Base-by-base conservation (phyloP, 2,888 invertebrate species). In the Brenthis daphne region DNA sequence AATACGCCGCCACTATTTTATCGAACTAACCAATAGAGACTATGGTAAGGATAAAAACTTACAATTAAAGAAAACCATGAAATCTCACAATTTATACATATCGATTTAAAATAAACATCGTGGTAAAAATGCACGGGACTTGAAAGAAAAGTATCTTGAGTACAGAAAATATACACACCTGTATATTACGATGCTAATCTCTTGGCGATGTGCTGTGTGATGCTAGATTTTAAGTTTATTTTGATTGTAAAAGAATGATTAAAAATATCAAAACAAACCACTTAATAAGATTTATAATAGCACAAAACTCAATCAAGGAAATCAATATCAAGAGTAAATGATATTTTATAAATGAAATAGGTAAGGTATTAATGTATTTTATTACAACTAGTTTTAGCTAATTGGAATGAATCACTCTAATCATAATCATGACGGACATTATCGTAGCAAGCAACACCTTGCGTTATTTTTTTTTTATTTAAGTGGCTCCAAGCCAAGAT, bases 401-500 rank as follows among this genome's bases (percentile, higher is more conserved):
- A 60, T 33, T 50, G 13, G 50, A 29, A 60, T 60, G 48, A 50
- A 60, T 60, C 60, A 60, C 50, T 48, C 20, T n/a, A 60, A 29
- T 12, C 50, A 50, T 60, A 50, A 60, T 29, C 24, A n/a, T 48
- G 60, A 33, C 60, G 60, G 60, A 60, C 60, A 50, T 14, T 24
- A 48, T 24, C 14, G 14, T 60, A 50, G 50, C 48, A 60, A n/a
- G 50, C 57, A 24, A 47, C 53, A 57, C 50, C 61, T 48, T 47
- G 53, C 66, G 57, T 53, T 64, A 68, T 76, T 73, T 77, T 76
- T 79, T 74, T 65, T 50, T 47, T 73, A 77, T 29, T 47, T 74
- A 77, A 81, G 77, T 79, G 80, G 79, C 77, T 65, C 67, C n/a
- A 65, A 56, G 77, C 79, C 78, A 75, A 75, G 47, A 78, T 77